Evolutionary conservation across 1,140 invertebrate species (phyloP).

Genomic region (Drosophila eugracilis): DNA sequence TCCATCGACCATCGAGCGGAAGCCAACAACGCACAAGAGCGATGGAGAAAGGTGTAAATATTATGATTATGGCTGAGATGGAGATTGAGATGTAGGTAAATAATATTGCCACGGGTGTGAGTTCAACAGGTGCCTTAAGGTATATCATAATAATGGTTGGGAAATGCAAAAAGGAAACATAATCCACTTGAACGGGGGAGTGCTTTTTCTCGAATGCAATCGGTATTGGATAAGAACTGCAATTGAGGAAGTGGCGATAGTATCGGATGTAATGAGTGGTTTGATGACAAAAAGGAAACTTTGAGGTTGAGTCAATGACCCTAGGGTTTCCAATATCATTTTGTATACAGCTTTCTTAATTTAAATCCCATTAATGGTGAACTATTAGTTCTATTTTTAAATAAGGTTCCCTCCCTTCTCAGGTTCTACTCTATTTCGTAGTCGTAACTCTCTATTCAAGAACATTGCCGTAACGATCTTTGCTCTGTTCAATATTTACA

Average conservation of each 20-base stretch:
- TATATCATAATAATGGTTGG: background rate
- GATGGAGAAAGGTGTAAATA: slow-evolving; percentile 28
- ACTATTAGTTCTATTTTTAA: background rate
- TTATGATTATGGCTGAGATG: slow-evolving; percentile 27
- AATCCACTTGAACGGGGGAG: slow-evolving; percentile 7
- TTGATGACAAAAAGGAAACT: background rate
- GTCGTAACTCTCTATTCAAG: background rate
- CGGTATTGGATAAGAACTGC: slow-evolving; percentile 1
- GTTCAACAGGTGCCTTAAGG: slow-evolving; percentile 33
- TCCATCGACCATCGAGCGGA: slow-evolving; percentile 52
- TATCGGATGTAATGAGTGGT: background rate
- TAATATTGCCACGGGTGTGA: slow-evolving; percentile 12
- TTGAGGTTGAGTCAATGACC: background rate
- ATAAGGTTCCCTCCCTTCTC: background rate
- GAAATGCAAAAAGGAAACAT: slow-evolving; percentile 17
- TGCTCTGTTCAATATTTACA: slow-evolving; percentile 25
- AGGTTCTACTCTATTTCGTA: background rate
- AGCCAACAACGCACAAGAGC: slow-evolving; percentile 20
- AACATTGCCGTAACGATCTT: slow-evolving; percentile 1
- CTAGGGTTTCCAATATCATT: background rate
- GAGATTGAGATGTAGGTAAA: slow-evolving; percentile 28
- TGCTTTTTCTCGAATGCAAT: background rate
- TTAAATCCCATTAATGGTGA: background rate
- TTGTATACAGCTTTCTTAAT: background rate
- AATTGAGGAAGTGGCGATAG: background rate